A percentile compares a stretch with the other conserved stretches of the same genome.
Conservation (phyloP, 2,888 invertebrate species). For the Oligia strigilis region DNA sequence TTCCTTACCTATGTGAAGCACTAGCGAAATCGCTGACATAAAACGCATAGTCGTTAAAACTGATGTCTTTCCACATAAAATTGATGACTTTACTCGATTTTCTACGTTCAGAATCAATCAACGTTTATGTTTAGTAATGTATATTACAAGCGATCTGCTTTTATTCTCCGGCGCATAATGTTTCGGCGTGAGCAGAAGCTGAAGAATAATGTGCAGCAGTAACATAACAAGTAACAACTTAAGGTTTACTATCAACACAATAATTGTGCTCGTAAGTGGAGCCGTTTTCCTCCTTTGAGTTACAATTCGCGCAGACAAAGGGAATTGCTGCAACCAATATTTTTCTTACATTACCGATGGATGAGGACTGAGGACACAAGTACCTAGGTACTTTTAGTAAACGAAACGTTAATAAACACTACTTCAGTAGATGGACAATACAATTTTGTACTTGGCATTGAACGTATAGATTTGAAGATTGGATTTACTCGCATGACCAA, state of each 20-base stretch:
- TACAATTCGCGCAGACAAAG: conserved; percentile 17
- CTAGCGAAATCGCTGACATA: conserved; percentile 36
- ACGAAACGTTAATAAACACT: neutral
- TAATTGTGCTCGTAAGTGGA: conserved; percentile 10
- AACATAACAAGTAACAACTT: conserved; percentile 9
- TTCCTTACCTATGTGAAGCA: conserved; percentile 25
- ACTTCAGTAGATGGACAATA: neutral
- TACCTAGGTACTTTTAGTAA: conserved; percentile 6
- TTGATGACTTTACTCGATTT: conserved; percentile 38
- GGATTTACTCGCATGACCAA: conserved; percentile 41
- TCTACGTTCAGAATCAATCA: conserved; percentile 31
- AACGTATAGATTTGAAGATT: conserved; percentile 26
- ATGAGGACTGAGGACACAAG: neutral
- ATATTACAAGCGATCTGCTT: conserved; percentile 1
- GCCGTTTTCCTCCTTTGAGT: conserved; percentile 28
- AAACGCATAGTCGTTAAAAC: conserved; percentile 59
- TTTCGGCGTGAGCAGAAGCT: neutral
- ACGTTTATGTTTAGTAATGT: conserved; percentile 46
- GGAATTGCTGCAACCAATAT: conserved; percentile 11
- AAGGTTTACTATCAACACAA: conserved; percentile 25
- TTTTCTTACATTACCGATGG: conserved; percentile 27
- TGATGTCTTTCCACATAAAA: conserved; percentile 45
- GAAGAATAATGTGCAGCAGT: conserved; percentile 18
- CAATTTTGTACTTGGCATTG: conserved; percentile 8
- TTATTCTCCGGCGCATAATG: conserved; percentile 9